Base-by-base conservation (phyloP, 2,888 invertebrate genomes). In the Psococerastis gibbosa region DNA sequence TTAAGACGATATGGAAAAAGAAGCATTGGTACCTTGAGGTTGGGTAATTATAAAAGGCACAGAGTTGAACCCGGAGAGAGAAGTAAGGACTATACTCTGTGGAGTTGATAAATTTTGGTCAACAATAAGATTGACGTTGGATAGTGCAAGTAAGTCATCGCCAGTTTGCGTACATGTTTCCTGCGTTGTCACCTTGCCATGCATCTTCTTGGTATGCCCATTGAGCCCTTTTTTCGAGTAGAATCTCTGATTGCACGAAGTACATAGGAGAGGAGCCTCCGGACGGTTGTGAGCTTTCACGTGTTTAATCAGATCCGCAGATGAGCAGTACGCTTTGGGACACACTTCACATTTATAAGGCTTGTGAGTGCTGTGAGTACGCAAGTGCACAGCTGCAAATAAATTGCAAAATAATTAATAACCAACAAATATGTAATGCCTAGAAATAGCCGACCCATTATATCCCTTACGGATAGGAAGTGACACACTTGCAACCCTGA, bases 91-190 rank as follows among this genome's bases (percentile, higher is more conserved):
- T 9, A 27, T 27, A 27, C 8, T 9, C 27, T 27, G 27, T 11
- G 6, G 27, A 11, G 27, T 6, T 6, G 27, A 11, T 9, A 11
- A 27, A 6, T 27, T 11, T 27, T 6, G 8, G 6, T 6, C 6
- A 6, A 27, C 27, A n/a, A n/a, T n/a, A n/a, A n/a, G n/a, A 11
- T 27, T 27, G 8, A 27, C 11, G 11, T 27, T 27, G 8, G 6
- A 6, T 11, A 27, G 27, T 6, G 27, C 11, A 27, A 27, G 11
- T 11, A 27, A 27, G 8, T 27, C 27, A 3, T 38, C 38, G 11
- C 20, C 18, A 5, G 38, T 38, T 20, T 38, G 38, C 17, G 38
- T 38, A 20, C 38, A 38, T 20, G 22, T 38, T 11, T 38, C 38
- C 22, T 38, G 20, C 15, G 38, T 38, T 20, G 15, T 38, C 5